Percentiles rank a stretch among this genome's conserved stretches.
Conservation (phyloP, 1,140 invertebrate species). For the Pygmarrhopalites habei region DNA sequence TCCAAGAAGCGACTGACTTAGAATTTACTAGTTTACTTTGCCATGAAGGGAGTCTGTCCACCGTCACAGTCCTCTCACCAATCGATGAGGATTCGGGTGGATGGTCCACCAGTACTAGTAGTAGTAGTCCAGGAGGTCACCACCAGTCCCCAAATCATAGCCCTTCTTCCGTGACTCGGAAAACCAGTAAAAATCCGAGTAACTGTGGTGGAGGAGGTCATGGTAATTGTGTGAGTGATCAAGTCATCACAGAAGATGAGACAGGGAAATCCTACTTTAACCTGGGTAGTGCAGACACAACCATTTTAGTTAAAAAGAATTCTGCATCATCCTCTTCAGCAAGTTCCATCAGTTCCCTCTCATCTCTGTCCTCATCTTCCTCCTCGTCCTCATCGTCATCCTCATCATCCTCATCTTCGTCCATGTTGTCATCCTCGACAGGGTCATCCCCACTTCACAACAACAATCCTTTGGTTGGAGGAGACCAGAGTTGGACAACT, state of each 20-base stretch:
- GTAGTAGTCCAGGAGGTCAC: not conserved
- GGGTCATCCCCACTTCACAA: constrained; percentile 26
- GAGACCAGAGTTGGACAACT: constrained; percentile 44
- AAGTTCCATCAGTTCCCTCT: not conserved
- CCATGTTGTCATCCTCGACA: not conserved
- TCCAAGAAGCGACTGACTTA: constrained; percentile 20
- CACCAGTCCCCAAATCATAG: constrained; percentile 6
- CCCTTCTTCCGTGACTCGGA: not conserved
- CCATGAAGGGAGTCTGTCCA: constrained; percentile 16
- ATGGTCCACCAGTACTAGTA: not conserved
- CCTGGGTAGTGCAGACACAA: constrained; percentile 59
- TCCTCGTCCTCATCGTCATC: not conserved
- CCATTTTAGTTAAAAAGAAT: constrained; percentile 40
- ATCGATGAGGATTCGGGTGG: constrained; percentile 28
- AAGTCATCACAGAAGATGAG: constrained; percentile 53
- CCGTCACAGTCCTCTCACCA: constrained; percentile 32
- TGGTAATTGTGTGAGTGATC: not conserved
- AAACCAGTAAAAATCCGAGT: not conserved
- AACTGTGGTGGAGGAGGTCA: not conserved
- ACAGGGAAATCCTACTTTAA: constrained; percentile 85
- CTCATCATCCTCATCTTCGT: constrained; percentile 1
- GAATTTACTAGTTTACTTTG: constrained; percentile 28
- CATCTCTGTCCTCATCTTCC: not conserved
- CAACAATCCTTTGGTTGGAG: constrained; percentile 58
- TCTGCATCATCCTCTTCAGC: not conserved